Percentiles rank a stretch among this genome's conserved stretches.
Conservation (phyloP, 1,140 invertebrate species). For the Trichonephila clavipes region DNA sequence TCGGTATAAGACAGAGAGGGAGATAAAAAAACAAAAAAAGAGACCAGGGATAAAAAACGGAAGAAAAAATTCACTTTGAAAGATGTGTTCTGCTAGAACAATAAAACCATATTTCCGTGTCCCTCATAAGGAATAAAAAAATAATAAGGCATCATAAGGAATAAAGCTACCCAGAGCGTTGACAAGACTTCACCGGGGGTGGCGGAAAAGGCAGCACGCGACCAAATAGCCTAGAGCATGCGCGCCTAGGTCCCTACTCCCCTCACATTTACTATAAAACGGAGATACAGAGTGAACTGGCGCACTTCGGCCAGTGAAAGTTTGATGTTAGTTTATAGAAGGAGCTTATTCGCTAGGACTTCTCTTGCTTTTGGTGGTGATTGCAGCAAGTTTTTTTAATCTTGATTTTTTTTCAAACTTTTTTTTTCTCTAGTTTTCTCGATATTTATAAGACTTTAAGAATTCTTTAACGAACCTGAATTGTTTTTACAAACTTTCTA, state of each 20-base stretch:
- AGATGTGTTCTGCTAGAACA: conserved; percentile 38
- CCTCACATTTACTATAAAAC: conserved; percentile 61
- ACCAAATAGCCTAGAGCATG: conserved; percentile 36
- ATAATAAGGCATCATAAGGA: background rate
- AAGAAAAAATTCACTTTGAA: background rate
- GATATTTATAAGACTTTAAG: too few relatives aligned
- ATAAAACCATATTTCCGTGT: conserved; percentile 34
- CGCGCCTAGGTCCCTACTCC: background rate
- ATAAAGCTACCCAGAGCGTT: conserved; percentile 28
- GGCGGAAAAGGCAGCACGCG: conserved; percentile 34
- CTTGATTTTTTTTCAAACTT: background rate
- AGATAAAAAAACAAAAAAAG: background rate
- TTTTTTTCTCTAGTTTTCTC: too few relatives aligned
- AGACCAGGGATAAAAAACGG: background rate
- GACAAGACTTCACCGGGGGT: conserved; percentile 44
- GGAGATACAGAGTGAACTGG: background rate
- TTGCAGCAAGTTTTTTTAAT: background rate
- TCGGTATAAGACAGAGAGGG: background rate
- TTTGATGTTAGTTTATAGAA: conserved; percentile 4
- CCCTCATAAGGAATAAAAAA: background rate
- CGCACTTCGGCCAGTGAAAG: conserved; percentile 38
- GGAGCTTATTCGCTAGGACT: background rate
- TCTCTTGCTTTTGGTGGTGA: background rate
- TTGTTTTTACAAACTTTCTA: background rate
- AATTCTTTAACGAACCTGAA: too few relatives aligned